phyloP scores from a whole-genome alignment of 2,888 invertebrate species.

The Hedya salicella region DNA sequence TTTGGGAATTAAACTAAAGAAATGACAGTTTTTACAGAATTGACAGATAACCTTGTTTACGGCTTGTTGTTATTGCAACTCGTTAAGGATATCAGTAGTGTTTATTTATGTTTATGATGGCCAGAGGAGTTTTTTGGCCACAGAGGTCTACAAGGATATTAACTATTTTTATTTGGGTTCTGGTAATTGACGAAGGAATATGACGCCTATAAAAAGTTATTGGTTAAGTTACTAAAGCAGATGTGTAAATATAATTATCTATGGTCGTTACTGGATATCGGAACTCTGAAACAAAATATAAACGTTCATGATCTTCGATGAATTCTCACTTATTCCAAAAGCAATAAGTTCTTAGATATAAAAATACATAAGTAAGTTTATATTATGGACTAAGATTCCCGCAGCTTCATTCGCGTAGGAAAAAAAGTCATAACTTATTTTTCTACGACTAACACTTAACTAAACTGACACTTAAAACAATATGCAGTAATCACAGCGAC shows the following conservation, averaged over 20 bases:
- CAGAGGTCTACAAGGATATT: background rate
- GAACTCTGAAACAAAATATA: no score
- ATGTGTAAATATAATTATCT: slow-evolving; percentile 14
- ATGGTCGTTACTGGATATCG: background rate
- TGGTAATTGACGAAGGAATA: background rate
- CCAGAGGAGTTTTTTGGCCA: slow-evolving; percentile 17
- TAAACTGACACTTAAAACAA: no score
- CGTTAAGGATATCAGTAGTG: slow-evolving; percentile 17
- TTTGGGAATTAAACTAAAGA: slow-evolving; percentile 34
- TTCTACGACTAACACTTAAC: no score
- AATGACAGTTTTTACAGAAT: slow-evolving; percentile 12
- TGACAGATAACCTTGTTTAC: slow-evolving; percentile 8
- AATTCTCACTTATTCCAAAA: no score
- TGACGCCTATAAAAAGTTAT: slow-evolving; percentile 12
- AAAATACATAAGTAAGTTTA: no score
- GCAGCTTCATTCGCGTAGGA: no score
- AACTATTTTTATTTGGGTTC: slow-evolving; percentile 22
- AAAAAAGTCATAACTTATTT: no score
- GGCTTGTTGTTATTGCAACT: slow-evolving; percentile 3
- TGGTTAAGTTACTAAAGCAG: background rate
- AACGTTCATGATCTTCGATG: no score
- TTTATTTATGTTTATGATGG: slow-evolving; percentile 34
- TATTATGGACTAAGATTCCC: no score
- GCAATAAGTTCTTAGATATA: no score
- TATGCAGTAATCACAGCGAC: no score